Conservation (phyloP, 1,140 invertebrate genomes). For the Drosophila baimaii region DNA sequence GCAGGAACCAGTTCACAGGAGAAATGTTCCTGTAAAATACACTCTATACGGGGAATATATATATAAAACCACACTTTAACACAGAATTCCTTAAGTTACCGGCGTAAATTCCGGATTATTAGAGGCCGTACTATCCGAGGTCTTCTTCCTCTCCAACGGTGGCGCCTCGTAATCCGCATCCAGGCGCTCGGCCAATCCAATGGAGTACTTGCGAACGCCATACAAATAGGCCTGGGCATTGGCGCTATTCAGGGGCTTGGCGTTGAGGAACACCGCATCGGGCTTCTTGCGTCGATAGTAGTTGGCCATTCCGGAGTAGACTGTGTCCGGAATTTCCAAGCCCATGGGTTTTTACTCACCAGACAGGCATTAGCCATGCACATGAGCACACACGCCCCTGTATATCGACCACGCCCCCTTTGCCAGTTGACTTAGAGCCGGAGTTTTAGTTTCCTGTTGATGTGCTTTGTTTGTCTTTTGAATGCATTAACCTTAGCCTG, state of each 20-base stretch:
- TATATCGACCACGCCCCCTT: conserved; percentile 41
- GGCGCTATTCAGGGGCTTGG: conserved; percentile 71
- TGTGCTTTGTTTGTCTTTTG: conserved; percentile 75
- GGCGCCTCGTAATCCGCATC: conserved; percentile 65
- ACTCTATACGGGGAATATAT: no score
- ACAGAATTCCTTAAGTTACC: conserved; percentile 30
- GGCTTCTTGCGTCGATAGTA: conserved; percentile 78
- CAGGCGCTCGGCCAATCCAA: conserved; percentile 71
- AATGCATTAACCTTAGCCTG: conserved; percentile 77
- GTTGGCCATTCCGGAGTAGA: conserved; percentile 67
- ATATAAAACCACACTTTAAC: no score
- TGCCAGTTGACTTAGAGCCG: conserved; percentile 49
- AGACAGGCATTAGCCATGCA: conserved; percentile 68
- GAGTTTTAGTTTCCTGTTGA: conserved; percentile 78
- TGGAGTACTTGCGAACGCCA: conserved; percentile 75
- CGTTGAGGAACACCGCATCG: conserved; percentile 76
- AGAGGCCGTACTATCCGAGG: conserved; percentile 64
- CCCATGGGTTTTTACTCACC: conserved; percentile 49
- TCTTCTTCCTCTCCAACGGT: conserved; percentile 53
- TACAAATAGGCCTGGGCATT: conserved; percentile 73
- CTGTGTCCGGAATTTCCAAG: conserved; percentile 43
- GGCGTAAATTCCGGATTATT: conserved; percentile 69
- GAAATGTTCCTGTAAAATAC: conserved; percentile 87
- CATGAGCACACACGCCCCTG: conserved; percentile 49
- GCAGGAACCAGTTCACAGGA: conserved; percentile 86